Evolutionary conservation across 2,888 invertebrate genomes (phyloP).

Genomic region (Polymixis flavicincta): DNA sequence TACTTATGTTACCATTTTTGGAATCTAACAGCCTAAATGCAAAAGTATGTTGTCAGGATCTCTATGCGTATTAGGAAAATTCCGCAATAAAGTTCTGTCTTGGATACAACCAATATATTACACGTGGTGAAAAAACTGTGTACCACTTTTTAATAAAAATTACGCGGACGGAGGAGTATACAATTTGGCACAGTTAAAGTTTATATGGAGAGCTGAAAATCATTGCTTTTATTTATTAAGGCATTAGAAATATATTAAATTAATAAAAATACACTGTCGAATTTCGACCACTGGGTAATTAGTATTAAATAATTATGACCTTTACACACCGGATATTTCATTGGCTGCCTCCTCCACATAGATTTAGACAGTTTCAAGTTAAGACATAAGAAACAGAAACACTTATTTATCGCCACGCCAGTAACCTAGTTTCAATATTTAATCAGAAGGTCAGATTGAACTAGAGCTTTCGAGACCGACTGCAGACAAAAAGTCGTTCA

Average conservation of each 20-base stretch:
- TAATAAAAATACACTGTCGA: too few species aligned
- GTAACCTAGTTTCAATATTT: neutral
- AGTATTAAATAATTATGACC: neutral
- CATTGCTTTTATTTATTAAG: too few species aligned
- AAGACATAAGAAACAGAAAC: neutral
- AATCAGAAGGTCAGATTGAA: neutral
- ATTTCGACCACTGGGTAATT: too few species aligned
- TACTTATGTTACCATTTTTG: too few species aligned
- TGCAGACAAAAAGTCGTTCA: neutral
- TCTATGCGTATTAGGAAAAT: neutral
- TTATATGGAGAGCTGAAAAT: too few species aligned
- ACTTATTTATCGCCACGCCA: neutral
- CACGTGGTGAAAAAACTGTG: too few species aligned
- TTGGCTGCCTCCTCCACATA: neutral
- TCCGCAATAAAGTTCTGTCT: neutral
- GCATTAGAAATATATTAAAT: too few species aligned
- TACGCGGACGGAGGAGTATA: too few species aligned
- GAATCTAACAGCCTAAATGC: neutral
- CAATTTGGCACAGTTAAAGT: too few species aligned
- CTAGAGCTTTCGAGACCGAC: neutral
- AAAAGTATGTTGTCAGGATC: neutral
- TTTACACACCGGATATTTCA: neutral
- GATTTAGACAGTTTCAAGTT: constrained; percentile 14
- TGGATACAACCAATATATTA: too few species aligned
- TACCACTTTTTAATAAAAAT: too few species aligned